Evolutionary conservation across 2,113 vertebrate genomes (phyloP).

Genomic region (Amblyornis subalaris): DNA sequence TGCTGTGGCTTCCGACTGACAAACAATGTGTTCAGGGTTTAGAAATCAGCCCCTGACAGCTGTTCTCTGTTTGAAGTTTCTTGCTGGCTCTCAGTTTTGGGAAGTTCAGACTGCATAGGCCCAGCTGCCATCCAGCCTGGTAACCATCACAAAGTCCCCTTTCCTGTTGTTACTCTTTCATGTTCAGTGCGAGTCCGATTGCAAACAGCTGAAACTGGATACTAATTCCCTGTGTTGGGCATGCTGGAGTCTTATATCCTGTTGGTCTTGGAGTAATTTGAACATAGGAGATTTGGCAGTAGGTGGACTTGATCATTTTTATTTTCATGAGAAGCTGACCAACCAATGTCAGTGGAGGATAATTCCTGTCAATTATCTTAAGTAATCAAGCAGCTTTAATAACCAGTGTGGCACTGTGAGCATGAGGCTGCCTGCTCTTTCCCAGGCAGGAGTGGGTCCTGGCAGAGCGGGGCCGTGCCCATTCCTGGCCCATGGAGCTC

Average conservation of each 20-base stretch:
- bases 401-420: fast-evolving
- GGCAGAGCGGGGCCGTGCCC: background rate
- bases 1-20: background rate
- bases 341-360: fast-evolving
- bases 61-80: background rate
- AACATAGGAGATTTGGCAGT: background rate
- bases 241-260: background rate
- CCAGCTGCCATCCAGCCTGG: background rate
- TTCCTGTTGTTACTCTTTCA: fast-evolving
- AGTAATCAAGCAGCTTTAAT: background rate
- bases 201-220: background rate
- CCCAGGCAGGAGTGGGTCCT: background rate
- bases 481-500: background rate
- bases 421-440: background rate
- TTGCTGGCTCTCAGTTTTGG: background rate
- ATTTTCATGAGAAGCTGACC: background rate
- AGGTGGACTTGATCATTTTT: no score
- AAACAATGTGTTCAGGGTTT: background rate
- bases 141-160: background rate
- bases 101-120: background rate
- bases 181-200: background rate
- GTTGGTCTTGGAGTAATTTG: background rate
- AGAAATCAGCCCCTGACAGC: background rate
- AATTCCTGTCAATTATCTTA: background rate
- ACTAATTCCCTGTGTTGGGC: background rate